A percentile compares a stretch with the other conserved stretches of the same genome.
Evolutionary conservation across 2,888 invertebrate genomes (phyloP).

Genomic region (Drosophila paracracens): DNA sequence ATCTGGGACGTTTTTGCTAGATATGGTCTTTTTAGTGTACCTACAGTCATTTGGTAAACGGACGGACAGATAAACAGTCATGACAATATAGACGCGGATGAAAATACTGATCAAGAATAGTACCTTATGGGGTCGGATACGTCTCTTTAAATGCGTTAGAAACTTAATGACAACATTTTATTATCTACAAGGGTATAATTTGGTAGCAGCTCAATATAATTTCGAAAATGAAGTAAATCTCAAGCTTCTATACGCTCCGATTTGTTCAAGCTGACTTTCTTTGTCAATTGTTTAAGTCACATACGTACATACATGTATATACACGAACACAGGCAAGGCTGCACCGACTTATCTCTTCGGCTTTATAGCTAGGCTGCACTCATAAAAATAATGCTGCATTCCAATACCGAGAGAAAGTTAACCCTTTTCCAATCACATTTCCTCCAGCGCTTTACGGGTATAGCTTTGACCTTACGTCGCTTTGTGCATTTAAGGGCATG

Average conservation of each 20-base stretch:
- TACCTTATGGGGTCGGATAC: neutral
- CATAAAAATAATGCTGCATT: conserved; percentile 6
- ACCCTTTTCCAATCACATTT: neutral
- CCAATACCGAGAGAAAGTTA: neutral
- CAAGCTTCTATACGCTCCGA: neutral
- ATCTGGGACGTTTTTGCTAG: neutral
- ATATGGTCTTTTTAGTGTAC: neutral
- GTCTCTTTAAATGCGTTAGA: neutral
- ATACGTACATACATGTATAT: neutral
- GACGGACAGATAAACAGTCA: neutral
- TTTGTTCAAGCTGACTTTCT: neutral
- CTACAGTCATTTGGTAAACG: neutral
- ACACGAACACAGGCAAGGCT: neutral
- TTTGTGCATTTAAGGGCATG: too few species aligned
- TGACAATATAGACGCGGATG: neutral
- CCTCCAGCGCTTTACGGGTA: too few species aligned
- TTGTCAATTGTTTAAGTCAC: neutral
- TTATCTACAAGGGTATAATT: neutral
- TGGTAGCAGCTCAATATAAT: neutral
- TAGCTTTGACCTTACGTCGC: neutral
- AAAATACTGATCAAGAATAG: neutral
- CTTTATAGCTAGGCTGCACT: neutral
- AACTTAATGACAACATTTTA: too few species aligned
- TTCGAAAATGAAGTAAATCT: neutral
- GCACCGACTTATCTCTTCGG: neutral